Evolutionary conservation across 2,797 vertebrate genomes (phyloP).

Genomic region (Mus minutoides): DNA sequence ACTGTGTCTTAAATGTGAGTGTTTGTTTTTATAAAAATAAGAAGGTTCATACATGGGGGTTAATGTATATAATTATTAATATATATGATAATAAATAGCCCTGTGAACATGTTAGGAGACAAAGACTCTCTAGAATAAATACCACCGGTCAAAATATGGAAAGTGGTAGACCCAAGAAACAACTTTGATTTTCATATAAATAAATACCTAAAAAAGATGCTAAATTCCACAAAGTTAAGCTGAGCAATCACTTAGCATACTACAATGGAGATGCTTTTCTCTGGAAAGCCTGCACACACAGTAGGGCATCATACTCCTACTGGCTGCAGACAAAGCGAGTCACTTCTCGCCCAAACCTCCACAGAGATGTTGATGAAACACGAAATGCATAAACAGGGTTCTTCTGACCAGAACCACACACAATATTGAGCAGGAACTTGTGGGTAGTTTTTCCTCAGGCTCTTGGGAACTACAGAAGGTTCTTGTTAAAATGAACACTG

Average conservation of each 20-base stretch:
- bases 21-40: constrained; percentile 1
- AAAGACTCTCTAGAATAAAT: not conserved
- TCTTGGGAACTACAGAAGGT: constrained; percentile 68
- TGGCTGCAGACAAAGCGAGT: not conserved
- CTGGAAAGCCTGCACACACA: not conserved
- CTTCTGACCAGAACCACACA: not conserved
- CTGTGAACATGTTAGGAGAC: not conserved
- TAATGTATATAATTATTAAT: not conserved
- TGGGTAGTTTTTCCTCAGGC: constrained; percentile 5
- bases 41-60: not conserved
- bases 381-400: not conserved
- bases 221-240: not conserved
- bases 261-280: not conserved
- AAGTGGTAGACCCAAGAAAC: not conserved
- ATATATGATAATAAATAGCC: not conserved
- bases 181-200: not conserved
- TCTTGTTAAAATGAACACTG: constrained; percentile 79
- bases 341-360: not conserved
- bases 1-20: not conserved
- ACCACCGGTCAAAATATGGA: not conserved
- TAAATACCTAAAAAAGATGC: not conserved
- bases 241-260: not conserved
- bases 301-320: not conserved
- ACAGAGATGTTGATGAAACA: not conserved
- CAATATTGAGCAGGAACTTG: not conserved